These are phyloP conservation scores for Margarornis squamiger DNA, from an alignment of 2,797 vertebrate species.

Conservation along the genomic window DNA sequence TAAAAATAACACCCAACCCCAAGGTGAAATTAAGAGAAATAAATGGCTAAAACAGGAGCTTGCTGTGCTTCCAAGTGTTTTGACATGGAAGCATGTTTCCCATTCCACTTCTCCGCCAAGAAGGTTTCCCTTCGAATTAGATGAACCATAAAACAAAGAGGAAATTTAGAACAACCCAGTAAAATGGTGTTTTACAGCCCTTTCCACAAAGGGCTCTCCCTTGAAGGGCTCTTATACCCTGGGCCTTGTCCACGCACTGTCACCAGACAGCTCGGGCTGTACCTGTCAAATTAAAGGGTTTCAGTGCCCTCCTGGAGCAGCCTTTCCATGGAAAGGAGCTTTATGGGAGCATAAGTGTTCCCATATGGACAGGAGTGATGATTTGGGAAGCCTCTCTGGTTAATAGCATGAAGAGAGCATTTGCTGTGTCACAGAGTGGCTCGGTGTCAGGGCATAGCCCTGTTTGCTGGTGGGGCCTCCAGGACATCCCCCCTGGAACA, in stretches of 20 bases:
- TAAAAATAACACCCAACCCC: not conserved
- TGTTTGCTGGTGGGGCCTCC: rapidly evolving
- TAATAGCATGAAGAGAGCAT: not conserved
- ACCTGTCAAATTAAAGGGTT: not conserved
- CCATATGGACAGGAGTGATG: not conserved
- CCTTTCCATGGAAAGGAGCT: not conserved
- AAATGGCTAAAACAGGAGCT: constrained; percentile 32
- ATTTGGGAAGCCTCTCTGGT: not conserved
- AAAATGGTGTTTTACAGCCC: constrained; percentile 62
- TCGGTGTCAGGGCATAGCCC: not conserved
- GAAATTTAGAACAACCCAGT: constrained; percentile 73
- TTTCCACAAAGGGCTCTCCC: not conserved
- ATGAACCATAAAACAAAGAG: constrained; percentile 83
- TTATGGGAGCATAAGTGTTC: not conserved
- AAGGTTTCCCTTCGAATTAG: constrained; percentile 62
- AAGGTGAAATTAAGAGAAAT: not conserved
- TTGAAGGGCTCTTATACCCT: not conserved
- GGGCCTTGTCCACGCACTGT: not conserved
- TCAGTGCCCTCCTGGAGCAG: not conserved
- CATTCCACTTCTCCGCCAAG: constrained; percentile 43
- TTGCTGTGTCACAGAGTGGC: not conserved
- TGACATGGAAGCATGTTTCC: constrained; percentile 32
- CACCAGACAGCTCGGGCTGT: not conserved
- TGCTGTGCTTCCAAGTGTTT: not conserved
- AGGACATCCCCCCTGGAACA: rapidly evolving